A percentile compares a stretch with the other conserved stretches of the same genome.
Conservation (phyloP, 2,113 vertebrate species). For the Elanus axillaris region DNA sequence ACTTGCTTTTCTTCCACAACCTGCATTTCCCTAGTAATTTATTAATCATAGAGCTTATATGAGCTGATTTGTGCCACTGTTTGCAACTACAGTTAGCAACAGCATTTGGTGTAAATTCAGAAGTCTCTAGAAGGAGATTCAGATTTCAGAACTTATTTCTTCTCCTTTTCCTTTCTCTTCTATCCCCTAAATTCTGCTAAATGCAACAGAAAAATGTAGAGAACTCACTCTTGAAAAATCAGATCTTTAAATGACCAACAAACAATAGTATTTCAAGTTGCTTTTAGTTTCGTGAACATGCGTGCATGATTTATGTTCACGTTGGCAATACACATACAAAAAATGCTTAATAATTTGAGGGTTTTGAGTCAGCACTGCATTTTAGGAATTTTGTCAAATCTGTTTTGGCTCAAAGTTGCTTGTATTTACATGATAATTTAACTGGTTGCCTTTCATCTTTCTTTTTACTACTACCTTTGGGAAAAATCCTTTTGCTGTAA, state of each 20-base stretch:
- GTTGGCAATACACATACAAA: background rate
- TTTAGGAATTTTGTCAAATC: background rate
- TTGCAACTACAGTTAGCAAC: background rate
- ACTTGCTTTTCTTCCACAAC: background rate
- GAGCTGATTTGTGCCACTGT: background rate
- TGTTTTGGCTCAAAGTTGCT: background rate
- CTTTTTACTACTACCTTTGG: background rate
- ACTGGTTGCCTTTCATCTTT: background rate
- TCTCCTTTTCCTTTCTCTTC: background rate
- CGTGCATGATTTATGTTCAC: background rate
- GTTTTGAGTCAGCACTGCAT: background rate
- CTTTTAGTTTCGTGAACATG: background rate
- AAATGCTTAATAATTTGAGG: background rate
- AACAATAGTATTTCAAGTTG: background rate
- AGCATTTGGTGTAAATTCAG: background rate
- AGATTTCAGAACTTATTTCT: background rate
- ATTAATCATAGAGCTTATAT: background rate
- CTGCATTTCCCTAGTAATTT: background rate
- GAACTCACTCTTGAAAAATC: background rate
- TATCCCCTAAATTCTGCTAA: background rate
- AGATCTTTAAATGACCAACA: background rate
- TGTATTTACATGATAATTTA: background rate
- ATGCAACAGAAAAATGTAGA: background rate
- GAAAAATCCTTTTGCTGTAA: background rate
- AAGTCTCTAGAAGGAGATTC: background rate